Base-by-base conservation (phyloP, 2,888 invertebrate genomes). In the Lissocephala sabroskyi region DNA sequence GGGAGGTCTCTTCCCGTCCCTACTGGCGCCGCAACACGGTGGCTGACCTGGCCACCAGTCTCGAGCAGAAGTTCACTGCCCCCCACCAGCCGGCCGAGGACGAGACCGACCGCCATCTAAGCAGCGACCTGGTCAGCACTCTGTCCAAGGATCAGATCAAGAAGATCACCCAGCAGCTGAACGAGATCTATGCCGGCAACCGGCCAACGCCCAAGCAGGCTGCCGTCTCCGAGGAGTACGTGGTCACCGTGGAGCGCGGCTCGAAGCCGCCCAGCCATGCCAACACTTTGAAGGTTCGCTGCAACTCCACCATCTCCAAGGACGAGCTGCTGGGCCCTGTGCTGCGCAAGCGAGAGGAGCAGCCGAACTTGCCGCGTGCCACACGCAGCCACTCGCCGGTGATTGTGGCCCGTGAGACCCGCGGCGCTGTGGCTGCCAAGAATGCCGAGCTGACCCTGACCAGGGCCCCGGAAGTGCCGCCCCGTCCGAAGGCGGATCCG, bases 11-110 rank as follows among this genome's bases (percentile, higher is more conserved):
- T n/a, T 93, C 93, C 76, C 93, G 92, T 79, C 92, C 93, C 2
- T 85, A 93, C 18, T 95, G 94, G 94, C 86, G 95, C 36, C 94
- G 94, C 5, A 92, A 88, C 59, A 94, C 94, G 9, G 94, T 95
- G 0, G 89, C 90, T 1, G 92, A 94, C 85, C 87, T 94, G 39
- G 94, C 94, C 0, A 89, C 88, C 56, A 89, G 87, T 52, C 89
- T 94, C 75, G 88, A 89, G 43, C 89, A 87, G 65, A 89, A 87
- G 65, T 87, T 88, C 50, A 87, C 87, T 17, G 84, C 83, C 26
- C 83, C 86, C 46, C 65, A 33, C 3, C 45, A 49, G 1, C 45
- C 45, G 2, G 23, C 14, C 5, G 48, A 59, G 6, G 58, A 79
- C 83, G 41, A 64, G 2, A 86, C 84, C 61, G 68, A 88, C 80